Evolutionary conservation across 2,888 invertebrate genomes (phyloP).

Genomic region (Heteromurus nitidus): DNA sequence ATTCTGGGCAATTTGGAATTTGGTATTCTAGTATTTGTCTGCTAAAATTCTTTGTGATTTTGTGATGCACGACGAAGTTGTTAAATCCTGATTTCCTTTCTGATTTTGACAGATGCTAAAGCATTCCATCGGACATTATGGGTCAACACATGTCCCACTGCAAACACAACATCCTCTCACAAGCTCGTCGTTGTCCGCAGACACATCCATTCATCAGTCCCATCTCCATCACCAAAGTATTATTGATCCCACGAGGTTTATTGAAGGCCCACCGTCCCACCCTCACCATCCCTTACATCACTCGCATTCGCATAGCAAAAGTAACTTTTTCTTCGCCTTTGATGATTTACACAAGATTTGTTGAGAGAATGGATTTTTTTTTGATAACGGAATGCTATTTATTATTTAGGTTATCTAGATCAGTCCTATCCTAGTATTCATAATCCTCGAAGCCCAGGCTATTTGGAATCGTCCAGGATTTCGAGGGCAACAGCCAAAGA

Average conservation of each 20-base stretch:
- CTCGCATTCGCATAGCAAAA: constrained; percentile 72
- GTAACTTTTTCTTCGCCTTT: constrained; percentile 57
- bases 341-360: not conserved
- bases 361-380: not conserved
- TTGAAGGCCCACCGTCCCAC: constrained; percentile 71
- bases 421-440: constrained; percentile 72
- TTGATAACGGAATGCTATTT: not conserved
- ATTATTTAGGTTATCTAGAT: constrained; percentile 70
- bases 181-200: constrained; percentile 72
- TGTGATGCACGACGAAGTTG: too few species aligned
- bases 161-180: constrained; percentile 72
- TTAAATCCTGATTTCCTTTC: not conserved
- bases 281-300: constrained; percentile 63
- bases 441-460: constrained; percentile 68
- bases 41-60: too few species aligned
- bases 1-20: not conserved
- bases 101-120: constrained; percentile 70
- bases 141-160: constrained; percentile 69
- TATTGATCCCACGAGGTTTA: constrained; percentile 72
- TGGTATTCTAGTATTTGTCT: too few species aligned
- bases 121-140: constrained; percentile 73
- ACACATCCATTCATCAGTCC: constrained; percentile 70
- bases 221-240: constrained; percentile 68
- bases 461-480: constrained; percentile 71
- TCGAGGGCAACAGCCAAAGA: constrained; percentile 68